Percentiles rank a stretch among this genome's conserved stretches.
phyloP scores from a whole-genome alignment of 2,113 vertebrate species.

The Cinclus cinclus region DNA sequence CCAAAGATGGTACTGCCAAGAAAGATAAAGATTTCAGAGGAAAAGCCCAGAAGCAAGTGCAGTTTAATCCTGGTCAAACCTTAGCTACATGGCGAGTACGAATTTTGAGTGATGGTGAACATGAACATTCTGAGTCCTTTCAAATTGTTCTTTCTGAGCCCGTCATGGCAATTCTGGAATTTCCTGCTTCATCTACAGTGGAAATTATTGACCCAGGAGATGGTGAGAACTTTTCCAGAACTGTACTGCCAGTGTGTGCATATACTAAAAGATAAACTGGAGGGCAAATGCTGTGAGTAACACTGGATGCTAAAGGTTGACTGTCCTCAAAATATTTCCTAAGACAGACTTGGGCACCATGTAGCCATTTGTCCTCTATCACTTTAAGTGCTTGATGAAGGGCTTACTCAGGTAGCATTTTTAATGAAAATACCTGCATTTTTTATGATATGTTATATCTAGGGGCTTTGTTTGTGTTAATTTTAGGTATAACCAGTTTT shows the following conservation, averaged over 20 bases:
- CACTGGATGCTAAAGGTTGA: background rate
- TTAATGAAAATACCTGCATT: background rate
- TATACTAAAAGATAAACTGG: background rate
- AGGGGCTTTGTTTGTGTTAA: background rate
- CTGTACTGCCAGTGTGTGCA: background rate
- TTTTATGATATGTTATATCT: background rate
- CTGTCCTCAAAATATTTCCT: background rate
- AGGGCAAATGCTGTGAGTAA: background rate
- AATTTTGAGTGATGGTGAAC: conserved; percentile 82
- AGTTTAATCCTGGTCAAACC: conserved; percentile 93
- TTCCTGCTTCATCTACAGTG: conserved; percentile 79
- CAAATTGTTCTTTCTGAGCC: conserved; percentile 89
- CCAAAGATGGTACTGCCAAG: conserved; percentile 84
- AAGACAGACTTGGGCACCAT: background rate
- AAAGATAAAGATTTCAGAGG: conserved; percentile 89
- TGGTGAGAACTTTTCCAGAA: conserved; percentile 72
- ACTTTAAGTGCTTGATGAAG: background rate
- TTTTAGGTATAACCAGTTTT: background rate
- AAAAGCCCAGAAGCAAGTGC: conserved; percentile 90
- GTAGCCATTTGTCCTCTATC: background rate
- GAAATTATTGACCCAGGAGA: conserved; percentile 92
- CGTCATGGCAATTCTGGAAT: conserved; percentile 87
- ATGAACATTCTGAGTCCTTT: conserved; percentile 88
- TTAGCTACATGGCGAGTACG: conserved; percentile 84
- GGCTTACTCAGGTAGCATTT: background rate